Evolutionary conservation across 2,113 vertebrate genomes (phyloP).

Genomic region (Phylloscopus trochilus): DNA sequence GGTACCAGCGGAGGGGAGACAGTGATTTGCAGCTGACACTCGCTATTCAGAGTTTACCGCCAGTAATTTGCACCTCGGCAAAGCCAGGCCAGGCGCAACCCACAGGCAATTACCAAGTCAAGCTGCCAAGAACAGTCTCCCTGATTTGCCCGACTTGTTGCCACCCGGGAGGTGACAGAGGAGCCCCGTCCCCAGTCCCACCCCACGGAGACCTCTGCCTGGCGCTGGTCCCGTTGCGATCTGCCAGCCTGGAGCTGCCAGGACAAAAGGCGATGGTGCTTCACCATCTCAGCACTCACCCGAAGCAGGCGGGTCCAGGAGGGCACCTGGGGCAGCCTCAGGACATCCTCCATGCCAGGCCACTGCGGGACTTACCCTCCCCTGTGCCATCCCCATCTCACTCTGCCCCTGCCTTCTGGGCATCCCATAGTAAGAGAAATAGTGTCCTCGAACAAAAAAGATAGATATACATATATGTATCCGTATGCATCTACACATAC

Average conservation of each 20-base stretch:
- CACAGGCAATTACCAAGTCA: not conserved
- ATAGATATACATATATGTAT: fast-evolving
- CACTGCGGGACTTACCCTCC: not conserved
- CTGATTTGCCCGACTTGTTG: no score
- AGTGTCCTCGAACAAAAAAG: not conserved
- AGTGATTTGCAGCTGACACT: not conserved
- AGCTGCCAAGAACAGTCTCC: not conserved
- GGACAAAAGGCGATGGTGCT: not conserved
- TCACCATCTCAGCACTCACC: not conserved
- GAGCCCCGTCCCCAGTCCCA: not conserved
- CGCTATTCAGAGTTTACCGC: not conserved
- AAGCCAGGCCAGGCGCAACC: fast-evolving
- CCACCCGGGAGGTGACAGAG: fast-evolving
- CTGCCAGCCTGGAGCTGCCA: not conserved
- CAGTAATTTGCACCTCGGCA: not conserved
- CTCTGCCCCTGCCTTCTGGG: fast-evolving
- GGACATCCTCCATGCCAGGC: not conserved
- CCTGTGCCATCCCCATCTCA: not conserved
- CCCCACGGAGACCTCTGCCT: not conserved
- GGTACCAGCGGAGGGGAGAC: not conserved
- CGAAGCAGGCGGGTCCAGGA: fast-evolving
- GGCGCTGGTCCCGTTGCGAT: not conserved
- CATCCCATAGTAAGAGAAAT: not conserved
- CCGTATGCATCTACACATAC: no score
- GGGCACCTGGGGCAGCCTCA: not conserved